Percentiles rank a stretch among this genome's conserved stretches.
Conservation (phyloP, 2,888 invertebrate genomes). For the Lacanobia oleracea region DNA sequence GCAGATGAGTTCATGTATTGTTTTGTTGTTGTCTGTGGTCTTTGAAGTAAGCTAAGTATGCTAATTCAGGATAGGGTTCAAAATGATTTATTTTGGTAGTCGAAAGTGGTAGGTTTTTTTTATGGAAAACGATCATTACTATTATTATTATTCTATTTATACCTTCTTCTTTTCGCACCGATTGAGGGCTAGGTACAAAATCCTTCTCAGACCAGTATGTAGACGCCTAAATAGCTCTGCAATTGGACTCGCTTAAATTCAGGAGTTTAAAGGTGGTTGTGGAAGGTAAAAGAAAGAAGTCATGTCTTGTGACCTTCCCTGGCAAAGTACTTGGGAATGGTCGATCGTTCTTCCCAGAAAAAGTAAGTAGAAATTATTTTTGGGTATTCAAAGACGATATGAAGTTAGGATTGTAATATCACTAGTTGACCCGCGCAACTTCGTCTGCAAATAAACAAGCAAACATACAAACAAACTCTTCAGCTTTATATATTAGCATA, state of each 20-base stretch:
- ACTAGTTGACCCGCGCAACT: too few species aligned
- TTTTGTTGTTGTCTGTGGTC: conserved; percentile 19
- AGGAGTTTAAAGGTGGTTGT: neutral
- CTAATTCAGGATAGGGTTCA: neutral
- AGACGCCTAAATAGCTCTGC: neutral
- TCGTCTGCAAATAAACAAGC: too few species aligned
- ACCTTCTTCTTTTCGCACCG: neutral
- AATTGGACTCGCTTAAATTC: neutral
- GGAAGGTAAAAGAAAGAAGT: neutral
- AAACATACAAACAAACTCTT: too few species aligned
- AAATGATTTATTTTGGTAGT: neutral
- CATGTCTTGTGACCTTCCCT: too few species aligned
- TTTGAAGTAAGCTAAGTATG: neutral
- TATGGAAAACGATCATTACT: fast-evolving
- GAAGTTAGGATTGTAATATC: too few species aligned
- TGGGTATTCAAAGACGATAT: too few species aligned
- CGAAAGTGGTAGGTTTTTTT: neutral
- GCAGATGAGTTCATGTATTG: conserved; percentile 22
- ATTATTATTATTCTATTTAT: neutral
- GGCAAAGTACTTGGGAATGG: too few species aligned
- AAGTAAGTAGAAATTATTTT: too few species aligned
- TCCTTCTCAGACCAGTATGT: neutral
- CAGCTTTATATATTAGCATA: too few species aligned
- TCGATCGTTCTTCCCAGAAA: too few species aligned
- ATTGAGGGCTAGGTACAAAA: neutral